Percentiles rank a stretch among this genome's conserved stretches.
Conservation (phyloP, 2,113 vertebrate species). For the Neofelis nebulosa region DNA sequence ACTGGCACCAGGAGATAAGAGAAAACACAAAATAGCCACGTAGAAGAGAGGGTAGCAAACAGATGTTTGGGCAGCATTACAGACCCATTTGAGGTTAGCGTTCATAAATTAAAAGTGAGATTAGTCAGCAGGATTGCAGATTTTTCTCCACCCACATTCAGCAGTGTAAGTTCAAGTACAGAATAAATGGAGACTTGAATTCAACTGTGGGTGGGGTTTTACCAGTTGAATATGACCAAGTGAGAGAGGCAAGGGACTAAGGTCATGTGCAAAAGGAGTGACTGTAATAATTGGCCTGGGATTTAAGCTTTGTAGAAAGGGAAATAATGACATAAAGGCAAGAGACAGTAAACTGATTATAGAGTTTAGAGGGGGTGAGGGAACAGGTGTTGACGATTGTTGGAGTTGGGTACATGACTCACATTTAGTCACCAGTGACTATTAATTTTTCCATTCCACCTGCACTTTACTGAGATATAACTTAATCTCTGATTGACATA, state of each 20-base stretch:
- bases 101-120: neutral
- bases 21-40: neutral
- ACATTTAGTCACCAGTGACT: neutral
- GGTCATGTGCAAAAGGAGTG: neutral
- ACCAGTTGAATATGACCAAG: neutral
- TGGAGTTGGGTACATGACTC: neutral
- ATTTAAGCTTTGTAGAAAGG: neutral
- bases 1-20: neutral
- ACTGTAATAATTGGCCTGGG: neutral
- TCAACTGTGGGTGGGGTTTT: neutral
- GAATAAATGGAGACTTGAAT: neutral
- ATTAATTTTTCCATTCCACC: neutral
- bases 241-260: neutral
- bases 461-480: neutral
- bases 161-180: neutral
- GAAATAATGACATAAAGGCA: neutral
- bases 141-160: neutral
- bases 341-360: neutral
- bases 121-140: neutral
- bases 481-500: neutral
- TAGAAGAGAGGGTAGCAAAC: neutral
- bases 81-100: neutral
- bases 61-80: neutral
- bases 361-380: rapidly evolving
- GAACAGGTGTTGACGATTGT: neutral